Evolutionary conservation across 1,140 invertebrate species (phyloP), one percentile per base, ranked within the genome.

Genomic region (Hydropsyche tenuis): DNA sequence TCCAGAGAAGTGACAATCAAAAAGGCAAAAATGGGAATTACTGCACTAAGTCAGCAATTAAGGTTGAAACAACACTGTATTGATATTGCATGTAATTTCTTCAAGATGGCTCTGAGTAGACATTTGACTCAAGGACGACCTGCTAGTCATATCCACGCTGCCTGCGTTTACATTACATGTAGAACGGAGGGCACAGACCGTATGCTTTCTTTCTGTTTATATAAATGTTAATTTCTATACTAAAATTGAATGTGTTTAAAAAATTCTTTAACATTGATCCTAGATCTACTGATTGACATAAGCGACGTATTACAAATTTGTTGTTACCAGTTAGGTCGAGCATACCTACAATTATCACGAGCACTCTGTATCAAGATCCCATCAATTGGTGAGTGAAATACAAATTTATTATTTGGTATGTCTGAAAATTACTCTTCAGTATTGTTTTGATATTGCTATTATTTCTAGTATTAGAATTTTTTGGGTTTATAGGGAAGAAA

Each of bases 81-180:
- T 60, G 96, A 98, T 70, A 96, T 92, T 20, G 94, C 97, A 3
- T 93, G 94, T 76, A 96, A 95, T 80, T 98, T 98, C 84, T 99
- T 97, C 82, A 98, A 97, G 86, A 93, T 99, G 92, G 97, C 96
- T 27, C 82, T 98, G n/a, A 88, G 87, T 62, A 83, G 91, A 75
- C 90, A 96, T 80, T 85, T 99, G 20, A 99, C 97, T 0, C 89
- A 95, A 79, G 98, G 98, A 37, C 86, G 97, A 23, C 95, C 93
- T 75, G 91, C 94, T 78, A 89, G 89, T n/a, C 93, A 96, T 79
- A 96, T 99, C 72, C 91, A 97, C 81, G 97, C 97, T 69, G 96
- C 98, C 51, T 99, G 97, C 86, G 90, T 99, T 7, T 99, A 99
- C 80, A 95, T 99, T 77, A 97, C 96, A 1, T 99, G 97, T 80